Evolutionary conservation across 2,797 vertebrate genomes (phyloP), one percentile per base, ranked within the genome.

Genomic region (Leuciscus waleckii): DNA sequence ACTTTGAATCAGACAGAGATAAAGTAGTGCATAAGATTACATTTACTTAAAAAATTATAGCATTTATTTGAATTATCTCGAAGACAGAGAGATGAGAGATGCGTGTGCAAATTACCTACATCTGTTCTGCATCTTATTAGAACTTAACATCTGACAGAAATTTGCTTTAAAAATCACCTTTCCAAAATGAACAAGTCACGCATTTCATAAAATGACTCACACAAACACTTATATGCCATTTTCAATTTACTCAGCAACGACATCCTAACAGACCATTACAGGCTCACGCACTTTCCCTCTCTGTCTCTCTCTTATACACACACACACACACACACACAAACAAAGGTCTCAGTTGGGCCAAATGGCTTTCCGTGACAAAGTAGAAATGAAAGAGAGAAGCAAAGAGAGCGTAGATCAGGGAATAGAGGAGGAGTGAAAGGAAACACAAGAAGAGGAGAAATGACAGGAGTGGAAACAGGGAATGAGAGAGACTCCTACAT

Each of bases 331-430:
- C 49, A 83, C 71, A 35, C 49, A 83, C 21, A 84, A 32, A 86
- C 46, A 75, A 58, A 67, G 41, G 32, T 49, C 70, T 58, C 46
- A 21, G 51, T 51, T 56, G 49, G 23, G 51, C 26, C 26, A 69
- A 77, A 71, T 39, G 29, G 29, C 21, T 74, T 74, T 41, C 37
- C 5, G 19, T 56, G 65, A 39, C 35, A 69, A 68, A 86, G 32
- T 16, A 32, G 13, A 65, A 79, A 79, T 79, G 26, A 61, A n/a
- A 79, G 56, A 54, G 49, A 43, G 39, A 78, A 35, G 58, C 56
- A 69, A 23, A 73, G 21, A 63, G 23, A 80, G 41, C n/a, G 21
- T 8, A 73, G 16, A 51, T 43, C 7, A 76, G n/a, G 54, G 16
- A 84, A 65, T 13, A 82, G 16, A 21, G 23, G 43, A 23, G 54